Base-by-base conservation (phyloP, 2,888 invertebrate species). In the Eupithecia inturbata region DNA sequence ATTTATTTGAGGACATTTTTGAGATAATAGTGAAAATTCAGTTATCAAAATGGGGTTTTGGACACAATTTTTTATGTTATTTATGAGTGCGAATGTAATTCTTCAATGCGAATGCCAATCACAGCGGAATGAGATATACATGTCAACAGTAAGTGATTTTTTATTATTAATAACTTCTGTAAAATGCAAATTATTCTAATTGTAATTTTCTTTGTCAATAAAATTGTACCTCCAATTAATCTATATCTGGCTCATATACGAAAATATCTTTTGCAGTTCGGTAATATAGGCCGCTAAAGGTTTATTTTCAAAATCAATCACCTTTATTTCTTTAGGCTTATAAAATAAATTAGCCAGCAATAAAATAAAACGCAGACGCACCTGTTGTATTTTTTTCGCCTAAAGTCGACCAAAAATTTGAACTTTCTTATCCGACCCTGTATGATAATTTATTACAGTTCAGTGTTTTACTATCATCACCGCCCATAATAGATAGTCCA, bases 141-240 rank as follows among this genome's bases (percentile, higher is more conserved):
- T 82, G 31, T 82, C 88, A 14, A 86, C 85, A 83, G 90, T 89
- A 74, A 88, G 89, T 87, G 36, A n/a, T n/a, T n/a, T 31, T 31
- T 22, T 31, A n/a, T n/a, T 4, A n/a, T 22, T 19, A 53, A 53
- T 10, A 26, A 14, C 22, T 26, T 57, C 10, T 5, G 12, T 53
- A 22, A 53, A 53, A 22, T 0, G 10, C 10, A 22, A 45, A n/a
- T n/a, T n/a, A n/a, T n/a, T n/a, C n/a, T n/a, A n/a, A n/a, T n/a
- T n/a, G n/a, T n/a, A n/a, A n/a, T n/a, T n/a, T n/a, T n/a, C n/a
- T n/a, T n/a, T n/a, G n/a, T n/a, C n/a, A n/a, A n/a, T n/a, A n/a
- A n/a, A n/a, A n/a, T n/a, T n/a, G n/a, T n/a, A n/a, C n/a, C n/a
- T n/a, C n/a, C n/a, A n/a, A n/a, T n/a, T n/a, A 19, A 45, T 45